Evolutionary conservation across 2,888 invertebrate genomes (phyloP), one percentile per base, ranked within the genome.

Genomic region (Fragum sueziense): DNA sequence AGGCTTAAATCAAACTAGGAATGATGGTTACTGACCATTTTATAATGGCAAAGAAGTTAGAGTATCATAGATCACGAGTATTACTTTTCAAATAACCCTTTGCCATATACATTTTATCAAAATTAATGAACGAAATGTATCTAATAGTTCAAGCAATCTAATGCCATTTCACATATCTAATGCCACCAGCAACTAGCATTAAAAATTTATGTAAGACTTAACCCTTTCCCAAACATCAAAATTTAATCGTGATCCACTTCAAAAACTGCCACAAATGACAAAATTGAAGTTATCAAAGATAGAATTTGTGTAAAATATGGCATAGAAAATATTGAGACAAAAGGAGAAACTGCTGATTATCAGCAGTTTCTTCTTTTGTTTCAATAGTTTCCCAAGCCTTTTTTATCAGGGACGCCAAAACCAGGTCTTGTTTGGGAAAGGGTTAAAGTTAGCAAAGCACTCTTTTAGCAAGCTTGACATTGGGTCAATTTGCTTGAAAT

Each of bases 311-410:
- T 7, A 22, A 9, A 22, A 25, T 9, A 59, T 27, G 17, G 52
- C 9, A 4, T 59, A 9, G 59, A 59, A 59, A 59, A 59, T 27
- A 59, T 22, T 22, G 22, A 27, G 59, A 29, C 17, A 59, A 59
- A 59, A 27, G 59, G 27, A 59, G 59, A 27, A 22, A 27, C 7
- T 22, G 59, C 59, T 59, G 3, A 17, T 27, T 27, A 27, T 27
- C 3, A 59, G 27, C 59, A 59, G 7, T 59, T 59, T 59, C 59
- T 59, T 27, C 29, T 27, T 59, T 59, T n/a, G n/a, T n/a, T n/a
- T n/a, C n/a, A n/a, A n/a, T n/a, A n/a, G n/a, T n/a, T 37, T 14
- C 37, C 6, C 37, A 37, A 9, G 6, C 37, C 14, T 37, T 37
- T 37, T 37, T 14, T 37, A 9, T 37, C 37, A 37, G 37, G 14